These are phyloP conservation scores for Chelidonichthys spinosus DNA, from an alignment of 2,797 vertebrate genomes.

Conservation along the genomic window DNA sequence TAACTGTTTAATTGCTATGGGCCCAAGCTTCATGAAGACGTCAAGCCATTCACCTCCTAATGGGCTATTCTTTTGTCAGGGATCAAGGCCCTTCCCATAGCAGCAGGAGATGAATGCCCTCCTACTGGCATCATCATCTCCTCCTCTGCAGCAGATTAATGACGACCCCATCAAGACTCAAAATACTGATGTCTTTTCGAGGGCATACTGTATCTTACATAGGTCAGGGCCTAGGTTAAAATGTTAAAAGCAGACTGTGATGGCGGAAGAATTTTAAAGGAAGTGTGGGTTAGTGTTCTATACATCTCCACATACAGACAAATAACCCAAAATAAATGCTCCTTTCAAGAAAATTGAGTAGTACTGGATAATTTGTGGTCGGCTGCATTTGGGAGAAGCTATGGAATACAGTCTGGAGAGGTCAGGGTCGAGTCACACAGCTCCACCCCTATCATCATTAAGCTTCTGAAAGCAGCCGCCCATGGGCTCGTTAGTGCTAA, in stretches of 20 bases:
- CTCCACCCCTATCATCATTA: slow-evolving; percentile 57
- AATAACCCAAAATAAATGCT: slow-evolving; percentile 5
- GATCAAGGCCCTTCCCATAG: slow-evolving; percentile 34
- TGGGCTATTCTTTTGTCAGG: slow-evolving; percentile 46
- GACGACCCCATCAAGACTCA: slow-evolving; percentile 27
- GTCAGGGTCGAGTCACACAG: slow-evolving; percentile 23
- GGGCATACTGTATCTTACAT: slow-evolving; percentile 8
- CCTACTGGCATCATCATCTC: slow-evolving; percentile 39
- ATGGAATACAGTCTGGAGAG: slow-evolving; percentile 18
- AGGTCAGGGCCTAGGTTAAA: slow-evolving; percentile 7
- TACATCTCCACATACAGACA: background rate
- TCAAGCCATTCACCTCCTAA: slow-evolving; percentile 51
- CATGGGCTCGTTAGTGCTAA: slow-evolving; percentile 68
- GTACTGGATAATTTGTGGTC: slow-evolving; percentile 10
- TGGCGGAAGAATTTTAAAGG: background rate
- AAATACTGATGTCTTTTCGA: slow-evolving; percentile 30
- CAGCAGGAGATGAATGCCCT: slow-evolving; percentile 18
- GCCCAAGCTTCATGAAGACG: slow-evolving; percentile 48
- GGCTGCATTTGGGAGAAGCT: slow-evolving; percentile 9
- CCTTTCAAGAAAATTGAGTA: slow-evolving; percentile 8
- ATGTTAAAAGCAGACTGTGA: slow-evolving; percentile 14
- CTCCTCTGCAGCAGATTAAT: slow-evolving; percentile 40
- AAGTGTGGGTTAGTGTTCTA: background rate
- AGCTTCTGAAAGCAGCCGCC: slow-evolving; percentile 34
- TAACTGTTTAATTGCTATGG: slow-evolving; percentile 72